Evolutionary conservation across 2,888 invertebrate species (phyloP), one percentile per base, ranked within the genome.

Genomic region (Tridacna gigas): DNA sequence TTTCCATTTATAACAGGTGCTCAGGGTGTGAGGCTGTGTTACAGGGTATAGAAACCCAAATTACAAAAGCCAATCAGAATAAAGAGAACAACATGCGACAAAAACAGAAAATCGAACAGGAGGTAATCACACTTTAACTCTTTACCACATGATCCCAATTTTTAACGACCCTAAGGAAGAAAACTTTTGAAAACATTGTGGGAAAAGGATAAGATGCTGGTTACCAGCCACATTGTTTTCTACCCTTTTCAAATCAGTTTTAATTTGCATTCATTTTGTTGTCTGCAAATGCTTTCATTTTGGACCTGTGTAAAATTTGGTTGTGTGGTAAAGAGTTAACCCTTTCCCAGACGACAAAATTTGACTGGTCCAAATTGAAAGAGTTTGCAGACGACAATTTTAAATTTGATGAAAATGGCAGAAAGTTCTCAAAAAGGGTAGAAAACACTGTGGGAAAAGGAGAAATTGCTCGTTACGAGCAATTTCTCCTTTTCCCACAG

Each of bases 11-110:
- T 82, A 91, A 22, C 86, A 95, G 98, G 99, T 98, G 98, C 93
- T 96, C 97, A 86, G 96, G 97, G 1, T 99, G 98, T 93, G 98
- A 98, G 93, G 96, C 97, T 4, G 97, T 99, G 37, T 96, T 99
- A 80, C 96, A 96, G 86, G 98, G 98, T 89, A 98, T 99, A 13
- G 98, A 98, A 93, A 96, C 97, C 77, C 98, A 99, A 95, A 98
- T 99, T 88, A 96, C 96, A 86, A 96, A 97, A 77, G 99, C 99
- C 0, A 99, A 99, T 95, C 95, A 96, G 13, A 97, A 97, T 92
- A 98, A 98, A 94, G 97, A 97, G 82, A 96, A 96, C 88, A 96
- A 97, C 74, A 96, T 97, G 48, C 96, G 97, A 91, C 97, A 98
- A 90, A 97, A 97, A 92, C 97, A 97, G 82, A 96, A 96, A 86